phyloP scores from a whole-genome alignment of 1,140 invertebrate genomes.

The Chironomus striatipennis region DNA sequence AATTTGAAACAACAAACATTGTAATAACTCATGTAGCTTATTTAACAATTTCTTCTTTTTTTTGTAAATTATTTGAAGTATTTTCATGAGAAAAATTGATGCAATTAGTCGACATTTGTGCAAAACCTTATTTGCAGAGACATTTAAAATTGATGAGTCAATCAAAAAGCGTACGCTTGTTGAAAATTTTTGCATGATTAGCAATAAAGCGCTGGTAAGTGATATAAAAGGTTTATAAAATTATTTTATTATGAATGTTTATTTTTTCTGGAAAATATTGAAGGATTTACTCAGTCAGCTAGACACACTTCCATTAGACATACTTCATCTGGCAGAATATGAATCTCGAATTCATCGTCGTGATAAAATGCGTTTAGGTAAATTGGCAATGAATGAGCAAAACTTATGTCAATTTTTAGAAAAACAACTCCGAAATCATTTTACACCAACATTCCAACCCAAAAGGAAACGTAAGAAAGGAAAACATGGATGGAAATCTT shows the following conservation, averaged over 20 bases:
- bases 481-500: neutral
- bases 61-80: neutral
- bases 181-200: conserved; percentile 6
- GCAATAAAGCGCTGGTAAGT: neutral
- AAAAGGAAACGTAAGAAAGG: neutral
- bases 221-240: neutral
- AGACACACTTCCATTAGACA: neutral
- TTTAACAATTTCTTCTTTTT: neutral
- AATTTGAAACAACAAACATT: neutral
- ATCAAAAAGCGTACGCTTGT: neutral
- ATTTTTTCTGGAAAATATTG: neutral
- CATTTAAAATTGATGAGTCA: conserved; percentile 10
- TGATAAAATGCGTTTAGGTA: neutral
- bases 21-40: neutral
- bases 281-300: neutral
- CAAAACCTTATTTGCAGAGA: neutral
- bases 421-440: conserved; percentile 6
- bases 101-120: conserved; percentile 8
- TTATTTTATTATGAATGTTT: neutral
- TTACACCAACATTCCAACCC: neutral
- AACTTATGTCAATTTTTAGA: neutral
- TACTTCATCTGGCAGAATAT: neutral
- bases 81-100: conserved; percentile 14
- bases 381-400: conserved; percentile 3
- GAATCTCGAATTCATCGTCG: conserved; percentile 15